Conservation (phyloP, 2,888 invertebrate genomes). For the Reticulitermes lucifugus region DNA sequence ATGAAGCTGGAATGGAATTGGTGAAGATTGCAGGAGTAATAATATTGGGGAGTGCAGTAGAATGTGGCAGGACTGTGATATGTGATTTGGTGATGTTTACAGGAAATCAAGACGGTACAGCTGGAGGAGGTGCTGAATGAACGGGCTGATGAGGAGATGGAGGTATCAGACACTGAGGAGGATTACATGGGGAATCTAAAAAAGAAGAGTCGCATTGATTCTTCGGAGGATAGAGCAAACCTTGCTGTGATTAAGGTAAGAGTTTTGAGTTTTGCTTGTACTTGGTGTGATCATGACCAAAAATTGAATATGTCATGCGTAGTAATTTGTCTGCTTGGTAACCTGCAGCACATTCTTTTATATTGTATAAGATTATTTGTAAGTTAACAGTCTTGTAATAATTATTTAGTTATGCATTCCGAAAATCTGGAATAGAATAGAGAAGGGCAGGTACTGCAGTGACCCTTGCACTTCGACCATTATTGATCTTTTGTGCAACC, state of each 20-base stretch:
- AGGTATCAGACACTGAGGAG: conserved; percentile 83
- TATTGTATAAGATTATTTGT: no score
- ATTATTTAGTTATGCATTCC: no score
- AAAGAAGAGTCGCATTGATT: conserved; percentile 59
- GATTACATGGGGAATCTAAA: conserved; percentile 58
- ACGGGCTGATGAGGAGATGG: conserved; percentile 86
- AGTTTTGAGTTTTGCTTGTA: neutral
- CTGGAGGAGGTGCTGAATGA: conserved; percentile 73
- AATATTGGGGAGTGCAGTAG: neutral
- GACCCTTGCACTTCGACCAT: no score
- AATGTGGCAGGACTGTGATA: neutral
- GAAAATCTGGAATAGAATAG: no score
- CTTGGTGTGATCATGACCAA: no score
- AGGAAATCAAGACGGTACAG: conserved; percentile 78
- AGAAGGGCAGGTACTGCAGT: no score
- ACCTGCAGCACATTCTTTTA: no score
- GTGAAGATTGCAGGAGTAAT: conserved; percentile 16
- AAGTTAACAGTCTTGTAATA: no score
- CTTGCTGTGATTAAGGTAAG: conserved; percentile 55
- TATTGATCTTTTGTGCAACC: no score
- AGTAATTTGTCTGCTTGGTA: no score
- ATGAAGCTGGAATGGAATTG: neutral
- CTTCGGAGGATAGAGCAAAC: conserved; percentile 51
- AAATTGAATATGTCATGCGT: no score
- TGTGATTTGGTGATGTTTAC: conserved; percentile 54